These are phyloP conservation scores for Cerastis rubricosa DNA, from an alignment of 2,888 invertebrate genomes.

Conservation along the genomic window DNA sequence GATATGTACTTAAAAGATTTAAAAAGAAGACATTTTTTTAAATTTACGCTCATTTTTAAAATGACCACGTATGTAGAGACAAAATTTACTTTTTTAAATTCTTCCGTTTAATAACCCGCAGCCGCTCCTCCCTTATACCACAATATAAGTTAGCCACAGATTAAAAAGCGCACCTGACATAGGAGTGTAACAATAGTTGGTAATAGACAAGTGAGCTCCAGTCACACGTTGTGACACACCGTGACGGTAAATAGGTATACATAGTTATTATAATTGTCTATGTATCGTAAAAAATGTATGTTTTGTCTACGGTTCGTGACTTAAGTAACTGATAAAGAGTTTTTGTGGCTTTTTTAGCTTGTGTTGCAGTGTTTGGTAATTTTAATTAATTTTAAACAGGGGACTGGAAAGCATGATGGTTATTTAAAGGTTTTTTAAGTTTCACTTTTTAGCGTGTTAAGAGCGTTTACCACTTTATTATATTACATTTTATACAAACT, in stretches of 20 bases:
- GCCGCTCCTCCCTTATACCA: constrained; percentile 20
- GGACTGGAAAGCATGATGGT: background rate
- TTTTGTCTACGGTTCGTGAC: constrained; percentile 54
- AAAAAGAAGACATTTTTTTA: background rate
- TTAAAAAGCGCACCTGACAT: constrained; percentile 59
- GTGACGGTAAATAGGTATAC: constrained; percentile 69
- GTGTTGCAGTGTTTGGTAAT: constrained; percentile 1
- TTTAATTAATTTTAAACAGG: constrained; percentile 15
- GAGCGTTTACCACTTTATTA: too few relatives aligned
- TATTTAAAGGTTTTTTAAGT: background rate
- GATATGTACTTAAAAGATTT: background rate
- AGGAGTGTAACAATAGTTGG: constrained; percentile 55
- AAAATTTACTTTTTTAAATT: too few relatives aligned
- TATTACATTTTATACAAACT: too few relatives aligned
- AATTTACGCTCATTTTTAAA: background rate
- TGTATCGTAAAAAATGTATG: constrained; percentile 42
- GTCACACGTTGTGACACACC: constrained; percentile 71
- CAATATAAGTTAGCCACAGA: constrained; percentile 48
- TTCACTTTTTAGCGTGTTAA: background rate
- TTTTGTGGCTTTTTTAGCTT: constrained; percentile 8
- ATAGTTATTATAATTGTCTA: constrained; percentile 55
- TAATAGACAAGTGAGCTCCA: constrained; percentile 51
- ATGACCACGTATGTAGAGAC: background rate
- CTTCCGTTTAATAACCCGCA: background rate
- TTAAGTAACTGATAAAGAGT: constrained; percentile 50